Evolutionary conservation across 1,140 invertebrate species (phyloP), one percentile per base, ranked within the genome.

Genomic region (Polypedilum vanderplanki): DNA sequence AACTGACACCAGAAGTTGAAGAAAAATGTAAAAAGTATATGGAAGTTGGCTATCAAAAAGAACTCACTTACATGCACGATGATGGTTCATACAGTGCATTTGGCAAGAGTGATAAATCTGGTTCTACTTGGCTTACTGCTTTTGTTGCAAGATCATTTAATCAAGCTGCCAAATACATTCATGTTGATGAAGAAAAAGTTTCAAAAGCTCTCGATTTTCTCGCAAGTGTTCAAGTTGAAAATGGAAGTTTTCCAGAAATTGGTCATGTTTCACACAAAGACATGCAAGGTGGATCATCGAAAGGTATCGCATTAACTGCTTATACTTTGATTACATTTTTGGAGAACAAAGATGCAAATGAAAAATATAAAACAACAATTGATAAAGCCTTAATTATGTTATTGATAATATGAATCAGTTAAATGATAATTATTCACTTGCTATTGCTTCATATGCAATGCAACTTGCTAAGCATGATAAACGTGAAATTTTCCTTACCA

Each of bases 21-120:
- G 84, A 85, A 5, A 91, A 92, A 83, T 90, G 93, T 0, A 81
- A 90, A 40, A 85, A 87, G 24, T 91, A 90, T 79, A 88, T 98
- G 80, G 91, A 96, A 81, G 87, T 86, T 76, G 95, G 95, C 3
- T 97, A 97, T 81, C 97, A 99, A 81, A 87, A 95, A 76, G 91
- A 99, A 81, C 85, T 99, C 78, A 95, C 91, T 0, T 99, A 95
- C 80, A 90, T 90, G 76, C 90, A 93, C 76, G 79, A 84, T 2
- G 96, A 99, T 83, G 95, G 96, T 3, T 98, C 97, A 0, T 99
- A 98, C 82, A 96, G 95, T 80, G 92, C 94, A 84, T 98, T 97
- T 81, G 96, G 95, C n/a, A n/a, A n/a, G 64, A 88, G 89, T 77
- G 93, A 96, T 83, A 80, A 84, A 1, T 86, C 84, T 24, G 93